phyloP scores from a whole-genome alignment of 2,888 invertebrate genomes.

The Buathra laborator region DNA sequence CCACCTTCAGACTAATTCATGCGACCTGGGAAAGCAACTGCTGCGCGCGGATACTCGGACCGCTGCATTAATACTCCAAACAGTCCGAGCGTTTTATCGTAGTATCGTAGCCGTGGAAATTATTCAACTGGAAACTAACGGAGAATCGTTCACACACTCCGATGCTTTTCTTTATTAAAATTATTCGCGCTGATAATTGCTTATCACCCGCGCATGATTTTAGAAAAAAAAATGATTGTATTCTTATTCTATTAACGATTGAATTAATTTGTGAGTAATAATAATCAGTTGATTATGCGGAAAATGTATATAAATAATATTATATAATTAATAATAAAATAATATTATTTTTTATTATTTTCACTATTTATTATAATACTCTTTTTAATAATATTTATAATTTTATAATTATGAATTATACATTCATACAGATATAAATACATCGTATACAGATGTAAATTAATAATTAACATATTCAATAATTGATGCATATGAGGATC shows the following conservation, averaged over 20 bases:
- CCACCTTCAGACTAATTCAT: slow-evolving; percentile 32
- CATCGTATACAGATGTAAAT: no score
- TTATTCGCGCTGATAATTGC: not conserved
- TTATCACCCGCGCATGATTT: not conserved
- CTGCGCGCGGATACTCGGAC: not conserved
- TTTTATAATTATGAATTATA: no score
- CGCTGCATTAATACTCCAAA: slow-evolving; percentile 12
- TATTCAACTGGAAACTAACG: slow-evolving; percentile 17
- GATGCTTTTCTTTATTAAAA: not conserved
- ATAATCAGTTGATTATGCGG: no score
- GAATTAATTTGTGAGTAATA: no score
- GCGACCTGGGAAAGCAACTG: slow-evolving; percentile 15
- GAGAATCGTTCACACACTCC: not conserved
- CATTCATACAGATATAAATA: no score
- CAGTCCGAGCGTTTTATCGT: not conserved
- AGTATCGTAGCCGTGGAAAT: not conserved
- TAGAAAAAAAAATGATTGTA: not conserved
- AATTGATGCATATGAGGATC: no score
- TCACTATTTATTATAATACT: no score
- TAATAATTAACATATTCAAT: no score
- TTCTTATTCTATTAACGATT: not conserved
- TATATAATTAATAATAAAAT: no score
- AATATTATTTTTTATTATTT: no score
- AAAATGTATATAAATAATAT: no score
- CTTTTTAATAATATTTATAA: no score